Conservation (phyloP, 2,797 vertebrate species). For the Atherinosoma microstoma region DNA sequence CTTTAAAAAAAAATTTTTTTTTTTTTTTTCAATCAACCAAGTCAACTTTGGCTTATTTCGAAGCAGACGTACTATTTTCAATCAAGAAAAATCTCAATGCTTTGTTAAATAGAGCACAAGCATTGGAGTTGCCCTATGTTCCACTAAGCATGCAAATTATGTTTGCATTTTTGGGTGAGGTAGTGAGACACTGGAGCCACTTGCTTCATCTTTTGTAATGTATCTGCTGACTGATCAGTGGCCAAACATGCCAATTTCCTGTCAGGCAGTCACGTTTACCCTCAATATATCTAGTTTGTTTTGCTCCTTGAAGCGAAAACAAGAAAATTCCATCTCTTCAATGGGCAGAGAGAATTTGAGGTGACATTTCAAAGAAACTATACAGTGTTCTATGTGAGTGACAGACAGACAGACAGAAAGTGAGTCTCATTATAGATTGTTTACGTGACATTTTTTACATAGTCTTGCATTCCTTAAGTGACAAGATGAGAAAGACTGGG, state of each 20-base stretch:
- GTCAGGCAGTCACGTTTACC: conserved; percentile 1
- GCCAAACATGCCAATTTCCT: conserved; percentile 14
- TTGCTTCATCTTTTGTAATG: conserved; percentile 7
- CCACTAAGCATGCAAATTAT: conserved; percentile 18
- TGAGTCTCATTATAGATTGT: background rate
- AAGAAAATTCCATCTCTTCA: conserved; percentile 5
- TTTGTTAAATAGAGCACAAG: too few relatives aligned
- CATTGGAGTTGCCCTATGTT: background rate
- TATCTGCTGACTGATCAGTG: conserved; percentile 10
- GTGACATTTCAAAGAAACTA: background rate
- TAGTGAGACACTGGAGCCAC: background rate
- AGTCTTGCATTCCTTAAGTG: conserved; percentile 12
- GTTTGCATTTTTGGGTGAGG: background rate
- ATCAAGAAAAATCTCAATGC: too few relatives aligned
- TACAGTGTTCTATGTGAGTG: background rate
- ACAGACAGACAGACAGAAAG: too few relatives aligned
- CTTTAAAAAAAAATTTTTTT: background rate
- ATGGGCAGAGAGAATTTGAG: background rate
- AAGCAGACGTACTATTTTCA: too few relatives aligned
- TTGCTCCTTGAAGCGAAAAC: background rate
- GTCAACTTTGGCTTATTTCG: too few relatives aligned
- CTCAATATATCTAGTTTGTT: background rate
- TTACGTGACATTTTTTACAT: background rate
- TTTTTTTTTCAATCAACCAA: too few relatives aligned
- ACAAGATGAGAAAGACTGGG: background rate